phyloP scores from a whole-genome alignment of 2,888 invertebrate species.

The Cantharis flavilabris region DNA sequence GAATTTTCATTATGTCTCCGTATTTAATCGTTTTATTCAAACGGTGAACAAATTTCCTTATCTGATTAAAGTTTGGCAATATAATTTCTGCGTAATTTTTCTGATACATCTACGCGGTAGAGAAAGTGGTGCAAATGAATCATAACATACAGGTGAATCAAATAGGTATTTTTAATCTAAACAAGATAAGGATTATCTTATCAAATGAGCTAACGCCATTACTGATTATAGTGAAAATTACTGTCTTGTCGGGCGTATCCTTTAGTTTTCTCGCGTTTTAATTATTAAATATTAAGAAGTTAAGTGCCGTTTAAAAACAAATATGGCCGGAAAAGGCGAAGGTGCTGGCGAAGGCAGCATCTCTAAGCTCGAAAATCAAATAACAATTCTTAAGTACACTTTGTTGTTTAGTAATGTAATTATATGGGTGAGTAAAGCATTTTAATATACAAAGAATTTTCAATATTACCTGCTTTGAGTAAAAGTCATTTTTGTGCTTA shows the following conservation, averaged over 20 bases:
- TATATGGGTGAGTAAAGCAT: conserved; percentile 70
- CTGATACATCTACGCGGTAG: not conserved
- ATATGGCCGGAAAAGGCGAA: conserved; percentile 63
- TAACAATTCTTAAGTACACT: conserved; percentile 80
- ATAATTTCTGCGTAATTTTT: not conserved
- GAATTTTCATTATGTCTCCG: conserved; percentile 36
- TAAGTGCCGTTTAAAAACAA: conserved; percentile 17
- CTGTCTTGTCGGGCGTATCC: conserved; percentile 5
- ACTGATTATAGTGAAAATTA: conserved; percentile 7
- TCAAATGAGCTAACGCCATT: conserved; percentile 13
- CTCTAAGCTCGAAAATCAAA: conserved; percentile 72
- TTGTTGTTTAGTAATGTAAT: conserved; percentile 81
- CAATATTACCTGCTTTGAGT: not conserved
- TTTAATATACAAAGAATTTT: not conserved
- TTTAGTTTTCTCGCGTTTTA: not conserved
- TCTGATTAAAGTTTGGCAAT: conserved; percentile 41
- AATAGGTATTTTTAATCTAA: conserved; percentile 16
- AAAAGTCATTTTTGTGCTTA: not conserved
- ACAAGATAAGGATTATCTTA: conserved; percentile 29
- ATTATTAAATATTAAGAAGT: not conserved
- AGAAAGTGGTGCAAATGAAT: not conserved
- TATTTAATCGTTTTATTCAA: conserved; percentile 41
- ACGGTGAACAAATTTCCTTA: conserved; percentile 47
- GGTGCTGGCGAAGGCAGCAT: conserved; percentile 62
- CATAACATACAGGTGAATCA: conserved; percentile 27